Percentiles rank a stretch among this genome's conserved stretches.
phyloP scores from a whole-genome alignment of 2,888 invertebrate genomes.

The Coleophora flavipennella region DNA sequence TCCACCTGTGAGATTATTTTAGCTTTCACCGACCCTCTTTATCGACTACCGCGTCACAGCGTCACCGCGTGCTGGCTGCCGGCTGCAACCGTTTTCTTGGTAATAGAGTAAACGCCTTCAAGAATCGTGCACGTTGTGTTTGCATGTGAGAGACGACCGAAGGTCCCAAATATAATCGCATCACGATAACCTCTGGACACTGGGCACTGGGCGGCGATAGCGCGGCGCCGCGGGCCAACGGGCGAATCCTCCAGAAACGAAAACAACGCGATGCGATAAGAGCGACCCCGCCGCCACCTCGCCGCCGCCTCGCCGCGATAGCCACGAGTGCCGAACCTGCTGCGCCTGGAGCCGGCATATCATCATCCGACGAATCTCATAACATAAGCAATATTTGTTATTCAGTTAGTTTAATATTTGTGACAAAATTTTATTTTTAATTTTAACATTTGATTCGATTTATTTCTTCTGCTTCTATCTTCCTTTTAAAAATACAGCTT shows the following conservation, averaged over 20 bases:
- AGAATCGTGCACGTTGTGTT: no score
- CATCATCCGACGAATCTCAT: no score
- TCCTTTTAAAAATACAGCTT: no score
- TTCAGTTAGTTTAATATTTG: no score
- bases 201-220: neutral
- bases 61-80: conserved; percentile 4
- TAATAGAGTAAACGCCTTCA: no score
- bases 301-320: neutral
- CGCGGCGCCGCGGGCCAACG: conserved; percentile 6
- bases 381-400: no score
- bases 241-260: conserved; percentile 15
- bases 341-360: no score
- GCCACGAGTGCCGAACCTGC: no score
- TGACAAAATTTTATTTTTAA: no score
- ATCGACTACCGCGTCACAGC: conserved; percentile 15
- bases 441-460: no score
- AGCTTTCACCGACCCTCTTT: conserved; percentile 49
- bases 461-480: no score
- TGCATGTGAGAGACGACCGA: conserved; percentile 2
- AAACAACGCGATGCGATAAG: conserved; percentile 21
- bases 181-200: conserved; percentile 1
- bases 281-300: conserved; percentile 15
- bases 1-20: conserved; percentile 58
- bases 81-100: no score
- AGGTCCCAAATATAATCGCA: conserved; percentile 10